phyloP scores from a whole-genome alignment of 23 tunicate species.

The Oikopleura albicans region DNA sequence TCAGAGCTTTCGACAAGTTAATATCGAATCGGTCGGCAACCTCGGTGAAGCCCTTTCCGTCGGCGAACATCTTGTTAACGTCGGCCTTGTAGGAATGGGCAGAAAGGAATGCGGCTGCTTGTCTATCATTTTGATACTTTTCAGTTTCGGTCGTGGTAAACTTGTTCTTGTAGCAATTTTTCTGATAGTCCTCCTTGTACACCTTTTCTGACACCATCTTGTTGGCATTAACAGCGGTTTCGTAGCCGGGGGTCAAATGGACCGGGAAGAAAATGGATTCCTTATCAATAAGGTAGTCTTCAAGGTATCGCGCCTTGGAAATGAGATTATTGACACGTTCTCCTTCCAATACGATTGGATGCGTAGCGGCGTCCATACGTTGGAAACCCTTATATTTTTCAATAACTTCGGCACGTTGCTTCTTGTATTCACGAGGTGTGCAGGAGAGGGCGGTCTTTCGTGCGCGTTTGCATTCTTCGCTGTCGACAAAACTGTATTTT shows the following conservation, averaged over 20 bases:
- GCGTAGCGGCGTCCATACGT: constrained; percentile 30
- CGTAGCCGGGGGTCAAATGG: constrained; percentile 2
- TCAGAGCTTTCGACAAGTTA: background rate
- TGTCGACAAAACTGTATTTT: background rate
- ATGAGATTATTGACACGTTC: constrained; percentile 32
- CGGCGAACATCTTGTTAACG: background rate
- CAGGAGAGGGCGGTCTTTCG: background rate
- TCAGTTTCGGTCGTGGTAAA: constrained; percentile 61
- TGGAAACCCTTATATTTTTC: constrained; percentile 47
- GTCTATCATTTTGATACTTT: constrained; percentile 31
- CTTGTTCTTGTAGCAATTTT: constrained; percentile 23
- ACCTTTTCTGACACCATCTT: background rate
- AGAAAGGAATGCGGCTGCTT: background rate
- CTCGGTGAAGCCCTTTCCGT: constrained; percentile 12
- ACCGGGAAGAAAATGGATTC: constrained; percentile 13
- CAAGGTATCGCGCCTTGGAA: constrained; percentile 17
- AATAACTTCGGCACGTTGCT: constrained; percentile 35
- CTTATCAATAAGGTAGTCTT: background rate
- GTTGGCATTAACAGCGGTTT: background rate
- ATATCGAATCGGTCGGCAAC: constrained; percentile 8
- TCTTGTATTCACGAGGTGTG: constrained; percentile 24
- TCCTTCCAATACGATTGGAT: constrained; percentile 47
- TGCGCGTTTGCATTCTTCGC: background rate
- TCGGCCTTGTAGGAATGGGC: background rate
- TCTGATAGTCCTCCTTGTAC: constrained; percentile 26